Evolutionary conservation across 2,888 invertebrate genomes (phyloP).

Genomic region (Drosophila picticornis): DNA sequence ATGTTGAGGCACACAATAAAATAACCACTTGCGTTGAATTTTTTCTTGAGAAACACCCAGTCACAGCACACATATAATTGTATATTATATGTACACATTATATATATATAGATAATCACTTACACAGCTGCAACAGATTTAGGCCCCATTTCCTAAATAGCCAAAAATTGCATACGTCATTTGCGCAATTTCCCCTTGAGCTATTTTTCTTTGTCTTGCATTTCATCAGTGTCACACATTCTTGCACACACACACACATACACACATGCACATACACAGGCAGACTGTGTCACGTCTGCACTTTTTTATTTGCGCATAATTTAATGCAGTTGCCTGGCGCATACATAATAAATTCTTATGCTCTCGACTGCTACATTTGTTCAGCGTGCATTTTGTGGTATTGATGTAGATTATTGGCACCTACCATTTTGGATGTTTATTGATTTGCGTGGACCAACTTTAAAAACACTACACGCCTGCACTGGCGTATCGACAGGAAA

Average conservation of each 20-base stretch:
- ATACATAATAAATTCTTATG: constrained; percentile 28
- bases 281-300: constrained; percentile 62
- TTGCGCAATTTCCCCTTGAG: constrained; percentile 37
- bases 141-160: constrained; percentile 29
- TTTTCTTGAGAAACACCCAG: constrained; percentile 28
- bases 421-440: constrained; percentile 87
- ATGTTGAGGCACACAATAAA: constrained; percentile 39
- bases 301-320: constrained; percentile 19
- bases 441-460: constrained; percentile 89
- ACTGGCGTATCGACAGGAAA: constrained; percentile 95
- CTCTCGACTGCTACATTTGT: constrained; percentile 10
- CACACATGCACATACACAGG: constrained; percentile 11
- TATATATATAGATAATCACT: constrained; percentile 18
- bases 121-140: constrained; percentile 16
- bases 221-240: constrained; percentile 63
- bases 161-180: constrained; percentile 82
- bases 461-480: constrained; percentile 93
- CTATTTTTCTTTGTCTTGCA: constrained; percentile 74
- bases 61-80: constrained; percentile 5
- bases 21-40: constrained; percentile 53
- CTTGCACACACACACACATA: constrained; percentile 13
- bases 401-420: constrained; percentile 73
- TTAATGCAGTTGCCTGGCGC: constrained; percentile 24
- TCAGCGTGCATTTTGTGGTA: constrained; percentile 25
- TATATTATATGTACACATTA: not conserved